Conservation (phyloP, 37 sponge, comb jelly and placozoan genomes). For the Aphrocallistes beatrix region DNA sequence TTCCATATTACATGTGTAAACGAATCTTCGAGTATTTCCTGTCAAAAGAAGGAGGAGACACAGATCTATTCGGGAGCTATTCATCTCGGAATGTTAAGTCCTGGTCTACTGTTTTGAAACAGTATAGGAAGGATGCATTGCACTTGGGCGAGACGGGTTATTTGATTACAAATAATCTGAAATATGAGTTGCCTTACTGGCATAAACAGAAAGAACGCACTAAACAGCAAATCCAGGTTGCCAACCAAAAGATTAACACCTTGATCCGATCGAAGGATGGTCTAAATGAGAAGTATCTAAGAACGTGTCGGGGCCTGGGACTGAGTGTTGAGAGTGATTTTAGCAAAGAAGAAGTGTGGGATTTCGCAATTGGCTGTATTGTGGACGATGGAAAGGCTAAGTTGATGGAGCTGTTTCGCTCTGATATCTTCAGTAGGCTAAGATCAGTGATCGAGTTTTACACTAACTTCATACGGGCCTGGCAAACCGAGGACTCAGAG, state of each 20-base stretch:
- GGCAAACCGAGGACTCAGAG: not conserved
- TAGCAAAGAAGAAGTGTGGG: slow-evolving; percentile 14
- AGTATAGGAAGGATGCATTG: not conserved
- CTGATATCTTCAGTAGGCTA: not conserved
- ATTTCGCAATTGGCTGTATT: not conserved
- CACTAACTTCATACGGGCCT: not conserved
- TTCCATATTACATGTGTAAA: not conserved
- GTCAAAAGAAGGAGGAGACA: not conserved
- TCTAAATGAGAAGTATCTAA: not conserved
- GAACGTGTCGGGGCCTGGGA: not conserved
- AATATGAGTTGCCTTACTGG: slow-evolving; percentile 8
- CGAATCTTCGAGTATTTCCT: not conserved
- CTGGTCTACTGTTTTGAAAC: not conserved
- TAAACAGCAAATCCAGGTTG: not conserved
- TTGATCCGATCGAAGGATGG: not conserved
- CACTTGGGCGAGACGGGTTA: not conserved
- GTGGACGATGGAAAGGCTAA: not conserved
- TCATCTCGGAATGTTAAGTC: not conserved
- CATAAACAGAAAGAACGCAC: not conserved
- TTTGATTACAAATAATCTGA: not conserved
- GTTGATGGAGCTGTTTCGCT: not conserved
- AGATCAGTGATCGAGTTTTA: not conserved
- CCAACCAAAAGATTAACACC: not conserved
- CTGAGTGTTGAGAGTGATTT: slow-evolving; percentile 13
- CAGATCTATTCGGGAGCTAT: not conserved